phyloP scores from a whole-genome alignment of 2,888 invertebrate species.

The Stratiomys singularior region DNA sequence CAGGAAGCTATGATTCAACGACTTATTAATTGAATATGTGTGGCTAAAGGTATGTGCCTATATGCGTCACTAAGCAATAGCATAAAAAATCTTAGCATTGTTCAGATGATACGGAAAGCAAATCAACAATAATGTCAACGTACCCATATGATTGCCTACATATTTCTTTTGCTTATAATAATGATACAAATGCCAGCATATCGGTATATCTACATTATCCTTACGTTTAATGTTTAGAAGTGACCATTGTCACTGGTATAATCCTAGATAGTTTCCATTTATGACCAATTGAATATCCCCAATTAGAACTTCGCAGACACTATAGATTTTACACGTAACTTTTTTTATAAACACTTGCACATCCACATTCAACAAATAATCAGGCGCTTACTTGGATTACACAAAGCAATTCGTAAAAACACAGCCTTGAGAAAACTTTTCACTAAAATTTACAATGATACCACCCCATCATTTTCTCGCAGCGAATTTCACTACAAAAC shows the following conservation, averaged over 20 bases:
- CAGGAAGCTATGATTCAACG: too few species aligned
- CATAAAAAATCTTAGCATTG: too few species aligned
- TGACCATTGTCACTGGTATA: neutral
- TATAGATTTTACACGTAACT: conserved; percentile 10
- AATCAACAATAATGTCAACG: too few species aligned
- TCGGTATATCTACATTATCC: neutral
- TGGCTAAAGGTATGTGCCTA: too few species aligned
- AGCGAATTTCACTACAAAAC: conserved; percentile 42
- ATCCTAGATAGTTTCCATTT: neutral
- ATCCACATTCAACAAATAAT: conserved; percentile 14
- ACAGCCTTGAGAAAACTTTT: conserved; percentile 9
- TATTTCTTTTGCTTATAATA: too few species aligned
- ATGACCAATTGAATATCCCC: neutral
- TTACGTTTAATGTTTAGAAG: conserved; percentile 9
- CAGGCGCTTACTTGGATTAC: neutral
- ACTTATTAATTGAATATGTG: too few species aligned
- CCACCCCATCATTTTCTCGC: conserved; percentile 1
- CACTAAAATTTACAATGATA: conserved; percentile 26
- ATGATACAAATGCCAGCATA: too few species aligned
- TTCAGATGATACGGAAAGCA: too few species aligned
- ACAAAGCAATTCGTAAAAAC: neutral
- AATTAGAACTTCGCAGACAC: conserved; percentile 5
- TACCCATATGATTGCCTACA: too few species aligned
- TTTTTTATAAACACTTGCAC: neutral
- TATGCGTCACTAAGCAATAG: too few species aligned